Evolutionary conservation across 2,797 vertebrate genomes (phyloP), one percentile per base, ranked within the genome.

Genomic region (Hemibagrus guttatus): DNA sequence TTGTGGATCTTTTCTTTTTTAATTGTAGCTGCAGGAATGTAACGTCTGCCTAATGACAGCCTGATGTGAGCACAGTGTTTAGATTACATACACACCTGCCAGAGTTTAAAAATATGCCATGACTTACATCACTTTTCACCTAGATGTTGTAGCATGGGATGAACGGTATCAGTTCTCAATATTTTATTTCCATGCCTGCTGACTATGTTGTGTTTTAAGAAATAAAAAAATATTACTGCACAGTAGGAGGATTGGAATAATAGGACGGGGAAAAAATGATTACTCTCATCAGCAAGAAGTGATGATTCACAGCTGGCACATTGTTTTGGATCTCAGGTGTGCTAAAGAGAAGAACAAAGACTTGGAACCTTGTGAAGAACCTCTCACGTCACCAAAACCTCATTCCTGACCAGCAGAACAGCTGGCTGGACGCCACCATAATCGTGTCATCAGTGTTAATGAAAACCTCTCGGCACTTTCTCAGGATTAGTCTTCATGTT

Each of bases 11-110:
- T 64, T 71, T 83, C 35, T 39, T 35, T 23, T 69, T 83, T 54
- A 26, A 83, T 83, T 83, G 52, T 71, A 71, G 66, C 81, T 71
- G 52, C 66, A 83, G 81, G 81, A 39, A 28, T 83, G 31, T 71
- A 71, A 71, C 81, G 6, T 71, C 49, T 71, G 1, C 52, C 31
- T 71, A 83, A 83, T 83, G 81, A 71, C 66, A 58, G 49, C 49
- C 81, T 83, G 81, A 66, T 66, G 80, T 82, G 80, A 82, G 49
- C 79, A 63, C n/a, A 21, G 46, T 31, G 61, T 66, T 66, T 42
- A 66, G 61, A 82, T 82, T 82, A 52, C 46, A 21, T 52, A 66
- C 8, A 66, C 42, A 82, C 61, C 80, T 82, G 80, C 42, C 42
- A 31, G 28, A 39, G 61, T 66, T 66, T 66, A 13, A 31, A 52